These are phyloP conservation scores for Agapornis roseicollis DNA, from an alignment of 2,113 vertebrate genomes.

Conservation along the genomic window DNA sequence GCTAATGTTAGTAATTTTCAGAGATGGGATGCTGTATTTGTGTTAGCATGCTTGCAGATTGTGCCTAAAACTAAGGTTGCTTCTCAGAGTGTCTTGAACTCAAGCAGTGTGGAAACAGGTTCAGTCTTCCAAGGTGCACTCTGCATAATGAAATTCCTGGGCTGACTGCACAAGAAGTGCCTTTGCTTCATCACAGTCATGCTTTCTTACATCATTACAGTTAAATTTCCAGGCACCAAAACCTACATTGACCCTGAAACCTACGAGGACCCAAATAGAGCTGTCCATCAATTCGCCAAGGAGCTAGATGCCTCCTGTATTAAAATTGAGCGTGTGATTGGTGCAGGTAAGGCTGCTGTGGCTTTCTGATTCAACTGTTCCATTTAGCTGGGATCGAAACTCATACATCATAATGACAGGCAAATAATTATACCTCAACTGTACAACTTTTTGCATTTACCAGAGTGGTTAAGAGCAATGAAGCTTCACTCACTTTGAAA, in stretches of 20 bases:
- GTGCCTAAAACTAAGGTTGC: conserved; percentile 59
- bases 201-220: conserved; percentile 98
- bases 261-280: conserved; percentile 98
- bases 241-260: conserved; percentile 99
- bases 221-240: conserved; percentile 99
- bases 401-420: conserved; percentile 88
- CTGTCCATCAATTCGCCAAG: conserved; percentile 99
- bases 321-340: conserved; percentile 98
- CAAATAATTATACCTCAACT: conserved; percentile 86
- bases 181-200: conserved; percentile 94
- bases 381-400: conserved; percentile 75
- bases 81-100: conserved; percentile 64
- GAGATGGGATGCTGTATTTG: background rate
- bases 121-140: conserved; percentile 74
- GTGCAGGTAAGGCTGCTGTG: conserved; percentile 89
- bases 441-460: conserved; percentile 71
- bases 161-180: conserved; percentile 79
- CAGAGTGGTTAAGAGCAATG: conserved; percentile 60
- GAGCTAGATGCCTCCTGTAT: conserved; percentile 99
- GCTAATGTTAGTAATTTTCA: background rate
- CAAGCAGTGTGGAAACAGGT: conserved; percentile 66
- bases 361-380: conserved; percentile 77
- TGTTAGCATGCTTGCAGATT: conserved; percentile 7
- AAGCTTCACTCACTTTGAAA: conserved; percentile 61
- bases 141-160: conserved; percentile 82